Base-by-base conservation (phyloP, 1,140 invertebrate species). In the Drosophila equinoxialis region DNA sequence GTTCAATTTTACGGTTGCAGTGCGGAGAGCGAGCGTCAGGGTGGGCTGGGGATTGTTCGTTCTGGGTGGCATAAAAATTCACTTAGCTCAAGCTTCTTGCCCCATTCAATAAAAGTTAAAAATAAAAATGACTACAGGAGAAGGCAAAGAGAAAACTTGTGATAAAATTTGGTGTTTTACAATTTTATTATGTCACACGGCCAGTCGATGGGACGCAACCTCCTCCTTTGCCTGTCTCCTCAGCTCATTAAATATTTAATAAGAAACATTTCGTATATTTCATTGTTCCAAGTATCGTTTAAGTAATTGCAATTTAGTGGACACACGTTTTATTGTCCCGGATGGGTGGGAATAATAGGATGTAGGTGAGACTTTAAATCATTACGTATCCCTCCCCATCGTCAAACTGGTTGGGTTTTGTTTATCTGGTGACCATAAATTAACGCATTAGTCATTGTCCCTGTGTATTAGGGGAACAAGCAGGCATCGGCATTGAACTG, bases 391-490 rank as follows among this genome's bases (percentile, higher is more conserved):
- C 37, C 1, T 7, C 20, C 62, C 55, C 23, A 59, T 6, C 20
- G 17, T 23, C 8, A 23, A 20, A 51, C 3, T 4, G 17, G 7
- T 20, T 51, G 8, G 45, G 17, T 51, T 35, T 79, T 87, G 84
- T 89, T 87, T 87, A 89, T 87, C 84, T 89, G 81, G 84, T 71
- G 65, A 89, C 83, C 84, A 87, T 87, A 87, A 87, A 87, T 87
- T 80, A 87, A 89, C 73, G 83, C 77, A 89, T 87, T 87, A 87
- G 77, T 62, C 66, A 68, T 57, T 67, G 71, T 73, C 79, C 83
- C 67, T 85, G 70, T 85, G 70, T 64, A 68, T 23, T 20, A 23
- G 45, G 45, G 20, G 17, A 51, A 51, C 8, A 23, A 20, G 45
- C 72, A 42, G 71, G 68, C 51, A 63, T 64, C 71, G 61, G 72